phyloP scores from a whole-genome alignment of 1,140 invertebrate genomes.

The Euura saliciscinereae region DNA sequence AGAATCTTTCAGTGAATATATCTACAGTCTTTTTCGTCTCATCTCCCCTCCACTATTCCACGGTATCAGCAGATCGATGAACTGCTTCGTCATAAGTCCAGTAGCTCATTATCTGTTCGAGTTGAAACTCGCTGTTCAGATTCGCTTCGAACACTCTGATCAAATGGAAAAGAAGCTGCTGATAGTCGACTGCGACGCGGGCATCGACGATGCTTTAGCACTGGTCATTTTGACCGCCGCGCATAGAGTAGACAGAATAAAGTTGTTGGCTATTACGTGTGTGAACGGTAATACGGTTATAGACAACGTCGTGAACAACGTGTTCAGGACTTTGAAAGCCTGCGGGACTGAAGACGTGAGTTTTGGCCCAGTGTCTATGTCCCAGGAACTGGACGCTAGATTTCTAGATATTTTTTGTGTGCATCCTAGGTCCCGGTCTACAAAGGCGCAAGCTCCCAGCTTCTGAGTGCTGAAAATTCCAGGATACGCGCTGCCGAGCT shows the following conservation, averaged over 20 bases:
- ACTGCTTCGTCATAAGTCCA: no score
- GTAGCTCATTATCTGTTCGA: no score
- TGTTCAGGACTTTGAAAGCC: slow-evolving; percentile 63
- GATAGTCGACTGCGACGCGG: slow-evolving; percentile 69
- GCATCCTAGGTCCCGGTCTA: slow-evolving; percentile 69
- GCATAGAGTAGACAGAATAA: slow-evolving; percentile 53
- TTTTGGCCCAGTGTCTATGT: slow-evolving; percentile 21
- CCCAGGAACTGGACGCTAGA: background rate
- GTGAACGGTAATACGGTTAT: slow-evolving; percentile 68
- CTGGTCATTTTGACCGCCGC: slow-evolving; percentile 65
- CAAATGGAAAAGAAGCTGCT: slow-evolving; percentile 46
- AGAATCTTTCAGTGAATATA: slow-evolving; percentile 35
- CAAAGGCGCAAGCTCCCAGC: slow-evolving; percentile 61
- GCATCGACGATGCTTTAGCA: slow-evolving; percentile 71
- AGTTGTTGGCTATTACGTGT: slow-evolving; percentile 69
- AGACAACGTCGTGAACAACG: slow-evolving; percentile 66
- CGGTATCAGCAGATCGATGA: no score
- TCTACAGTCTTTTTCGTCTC: background rate
- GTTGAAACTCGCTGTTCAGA: no score
- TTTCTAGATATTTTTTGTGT: slow-evolving; percentile 23
- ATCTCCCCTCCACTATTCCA: background rate
- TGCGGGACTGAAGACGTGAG: slow-evolving; percentile 61
- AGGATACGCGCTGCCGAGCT: slow-evolving; percentile 27
- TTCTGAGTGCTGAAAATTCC: slow-evolving; percentile 54
- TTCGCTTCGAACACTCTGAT: background rate